Evolutionary conservation across 2,888 invertebrate species (phyloP).

Genomic region (Geophilus truncorum): DNA sequence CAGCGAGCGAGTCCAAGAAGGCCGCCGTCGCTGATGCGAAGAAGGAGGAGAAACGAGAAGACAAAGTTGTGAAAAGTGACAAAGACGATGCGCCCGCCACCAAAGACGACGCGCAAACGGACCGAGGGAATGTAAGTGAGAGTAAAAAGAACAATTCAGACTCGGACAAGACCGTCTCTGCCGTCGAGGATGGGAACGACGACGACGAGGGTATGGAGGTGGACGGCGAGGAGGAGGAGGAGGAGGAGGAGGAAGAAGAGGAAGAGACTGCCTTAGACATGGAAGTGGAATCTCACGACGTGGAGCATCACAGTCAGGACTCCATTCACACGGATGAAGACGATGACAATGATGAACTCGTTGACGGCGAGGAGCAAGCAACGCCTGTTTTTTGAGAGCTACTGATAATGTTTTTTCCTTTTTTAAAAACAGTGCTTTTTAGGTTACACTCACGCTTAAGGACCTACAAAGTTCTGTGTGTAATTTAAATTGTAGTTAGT

Average conservation of each 20-base stretch:
- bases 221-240: too few species aligned
- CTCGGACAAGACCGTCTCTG: not conserved
- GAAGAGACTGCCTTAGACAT: constrained; percentile 34
- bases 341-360: not conserved
- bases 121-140: not conserved
- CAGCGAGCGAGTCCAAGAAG: not conserved
- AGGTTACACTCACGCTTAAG: not conserved
- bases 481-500: too few species aligned
- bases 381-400: not conserved
- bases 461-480: not conserved
- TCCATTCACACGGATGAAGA: constrained; percentile 33
- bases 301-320: constrained; percentile 19
- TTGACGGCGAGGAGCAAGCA: not conserved
- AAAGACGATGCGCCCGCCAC: not conserved
- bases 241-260: not conserved
- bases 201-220: too few species aligned
- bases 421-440: not conserved
- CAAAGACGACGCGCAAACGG: not conserved
- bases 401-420: not conserved
- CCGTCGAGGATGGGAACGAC: constrained; percentile 30
- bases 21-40: not conserved
- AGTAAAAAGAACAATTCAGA: not conserved
- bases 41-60: not conserved
- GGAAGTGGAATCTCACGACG: constrained; percentile 34
- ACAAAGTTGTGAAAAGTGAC: not conserved